Conservation (phyloP, 2,797 vertebrate genomes). For the Margarornis squamiger region DNA sequence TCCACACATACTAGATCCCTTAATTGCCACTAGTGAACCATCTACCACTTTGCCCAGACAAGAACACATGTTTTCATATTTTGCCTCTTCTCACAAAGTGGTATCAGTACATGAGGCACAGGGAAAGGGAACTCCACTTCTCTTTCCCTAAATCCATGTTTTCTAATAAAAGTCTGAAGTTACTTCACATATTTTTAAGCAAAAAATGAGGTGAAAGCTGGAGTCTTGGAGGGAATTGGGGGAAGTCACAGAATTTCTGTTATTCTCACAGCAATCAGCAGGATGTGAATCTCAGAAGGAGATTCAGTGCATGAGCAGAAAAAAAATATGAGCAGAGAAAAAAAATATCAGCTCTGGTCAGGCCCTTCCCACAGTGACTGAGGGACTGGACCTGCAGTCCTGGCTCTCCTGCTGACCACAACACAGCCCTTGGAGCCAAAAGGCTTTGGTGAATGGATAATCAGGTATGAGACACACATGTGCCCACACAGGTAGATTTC, state of each 20-base stretch:
- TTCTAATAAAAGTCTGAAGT: background rate
- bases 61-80: background rate
- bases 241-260: background rate
- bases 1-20: background rate
- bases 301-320: background rate
- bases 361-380: background rate
- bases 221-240: background rate
- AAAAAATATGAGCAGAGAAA: background rate
- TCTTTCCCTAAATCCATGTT: background rate
- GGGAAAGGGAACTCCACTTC: background rate
- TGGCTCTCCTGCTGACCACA: rapidly evolving
- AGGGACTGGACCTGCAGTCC: background rate
- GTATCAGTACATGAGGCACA: background rate
- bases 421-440: background rate
- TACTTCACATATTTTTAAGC: background rate
- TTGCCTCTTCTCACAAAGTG: background rate
- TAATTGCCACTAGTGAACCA: background rate
- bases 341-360: background rate
- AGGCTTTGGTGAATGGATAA: background rate
- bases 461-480: rapidly evolving
- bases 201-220: background rate
- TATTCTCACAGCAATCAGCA: background rate
- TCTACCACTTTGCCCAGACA: background rate
- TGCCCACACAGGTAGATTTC: background rate
- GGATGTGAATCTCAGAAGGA: background rate